Conservation (phyloP, 2,113 vertebrate genomes). For the Tragelaphus strepsiceros region DNA sequence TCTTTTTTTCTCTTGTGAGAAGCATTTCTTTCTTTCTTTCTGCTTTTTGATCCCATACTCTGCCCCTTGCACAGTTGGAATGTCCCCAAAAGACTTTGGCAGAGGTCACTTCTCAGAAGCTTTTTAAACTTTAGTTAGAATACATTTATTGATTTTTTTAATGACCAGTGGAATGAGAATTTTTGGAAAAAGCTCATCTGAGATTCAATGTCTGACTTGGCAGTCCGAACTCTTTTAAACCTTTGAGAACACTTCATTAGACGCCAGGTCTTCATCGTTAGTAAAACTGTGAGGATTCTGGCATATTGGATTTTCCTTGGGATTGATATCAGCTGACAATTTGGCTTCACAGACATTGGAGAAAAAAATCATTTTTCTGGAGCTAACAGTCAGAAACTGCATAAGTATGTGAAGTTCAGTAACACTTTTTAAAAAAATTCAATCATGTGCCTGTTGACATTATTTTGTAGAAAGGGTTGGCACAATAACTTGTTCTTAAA, state of each 20-base stretch:
- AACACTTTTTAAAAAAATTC: neutral
- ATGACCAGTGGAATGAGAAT: slow-evolving; percentile 46
- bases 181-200: slow-evolving; percentile 44
- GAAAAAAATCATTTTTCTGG: neutral
- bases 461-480: neutral
- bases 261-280: neutral
- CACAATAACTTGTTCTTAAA: neutral
- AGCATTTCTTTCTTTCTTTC: slow-evolving; percentile 39
- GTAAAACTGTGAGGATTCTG: neutral
- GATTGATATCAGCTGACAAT: neutral
- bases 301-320: neutral
- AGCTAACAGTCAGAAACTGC: neutral
- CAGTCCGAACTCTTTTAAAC: neutral
- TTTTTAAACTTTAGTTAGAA: slow-evolving; percentile 65
- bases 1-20: neutral
- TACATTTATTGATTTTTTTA: slow-evolving; percentile 63
- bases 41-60: slow-evolving; percentile 29
- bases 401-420: neutral
- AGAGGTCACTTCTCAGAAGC: slow-evolving; percentile 54
- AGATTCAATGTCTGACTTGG: slow-evolving; percentile 36
- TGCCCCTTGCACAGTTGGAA: slow-evolving; percentile 33
- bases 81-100: slow-evolving; percentile 39
- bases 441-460: neutral
- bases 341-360: neutral
- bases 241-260: slow-evolving; percentile 33